A percentile compares a stretch with the other conserved stretches of the same genome.
These are phyloP conservation scores for Kobus ellipsiprymnus DNA, from an alignment of 2,113 vertebrate genomes.

Conservation along the genomic window DNA sequence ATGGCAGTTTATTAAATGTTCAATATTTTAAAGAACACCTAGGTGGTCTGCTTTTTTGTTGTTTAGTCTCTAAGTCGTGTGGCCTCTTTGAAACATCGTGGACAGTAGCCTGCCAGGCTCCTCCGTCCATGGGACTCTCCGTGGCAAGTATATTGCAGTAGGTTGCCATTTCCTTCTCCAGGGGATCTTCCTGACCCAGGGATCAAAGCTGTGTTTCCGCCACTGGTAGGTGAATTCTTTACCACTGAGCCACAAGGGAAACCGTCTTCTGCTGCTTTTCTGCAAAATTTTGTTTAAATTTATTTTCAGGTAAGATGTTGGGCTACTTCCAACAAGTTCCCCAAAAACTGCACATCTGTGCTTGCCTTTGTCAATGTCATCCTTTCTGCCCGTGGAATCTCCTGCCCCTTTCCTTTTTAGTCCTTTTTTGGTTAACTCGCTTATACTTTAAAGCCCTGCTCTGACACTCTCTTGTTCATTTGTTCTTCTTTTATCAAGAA, in stretches of 20 bases:
- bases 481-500: neutral
- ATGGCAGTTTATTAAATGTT: neutral
- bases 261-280: neutral
- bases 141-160: neutral
- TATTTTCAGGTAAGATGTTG: neutral
- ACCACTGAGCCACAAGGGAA: neutral
- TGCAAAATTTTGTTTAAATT: neutral
- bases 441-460: neutral
- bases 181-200: neutral
- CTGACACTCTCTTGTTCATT: neutral
- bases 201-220: neutral
- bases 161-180: neutral
- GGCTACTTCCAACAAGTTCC: neutral
- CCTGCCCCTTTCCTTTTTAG: neutral
- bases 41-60: neutral
- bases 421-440: neutral
- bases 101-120: neutral
- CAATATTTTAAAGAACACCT: rapidly evolving
- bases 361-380: neutral
- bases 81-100: rapidly evolving
- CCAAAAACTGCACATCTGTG: neutral
- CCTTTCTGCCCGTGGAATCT: neutral
- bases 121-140: neutral
- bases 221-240: neutral
- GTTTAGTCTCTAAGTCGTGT: neutral